Base-by-base conservation (phyloP, 2,888 invertebrate species). In the Galeruca laticollis region DNA sequence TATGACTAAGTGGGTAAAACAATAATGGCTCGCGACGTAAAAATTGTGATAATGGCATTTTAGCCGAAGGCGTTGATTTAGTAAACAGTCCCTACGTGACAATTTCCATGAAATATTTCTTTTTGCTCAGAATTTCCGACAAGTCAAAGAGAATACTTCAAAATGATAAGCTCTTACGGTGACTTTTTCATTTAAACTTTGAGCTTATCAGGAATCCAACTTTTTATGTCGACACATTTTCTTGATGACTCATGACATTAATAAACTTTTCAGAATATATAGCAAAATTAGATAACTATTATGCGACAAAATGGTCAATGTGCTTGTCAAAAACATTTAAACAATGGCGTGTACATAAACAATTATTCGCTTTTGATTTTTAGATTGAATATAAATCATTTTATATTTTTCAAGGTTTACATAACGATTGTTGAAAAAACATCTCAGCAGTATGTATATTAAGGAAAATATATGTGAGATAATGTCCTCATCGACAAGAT, bases 71-170 rank as follows among this genome's bases (percentile, higher is more conserved):
- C 51, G 63, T 63, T 69, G 62, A 59, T 59, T 68, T 33, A 37
- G 49, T 68, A 68, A 68, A 68, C 37, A 67, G 40, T 62, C 68
- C 57, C 68, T 49, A 62, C 56, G 62, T 68, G 51, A 59, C 51
- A 62, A 68, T 60, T 68, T 68, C 56, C 59, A 67, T 60, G 60
- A 67, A 60, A 67, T 18, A 67, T 67, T 67, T 67, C 54, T 60
- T 33, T 67, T 51, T 47, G 43, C 40, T 60, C 18, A 67, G 60
- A 60, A 60, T 68, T 63, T 63, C 59, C 62, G 47, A 54, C 62
- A 49, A 63, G 35, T 62, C 51, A 63, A 63, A 62, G 63, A 49
- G 63, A 63, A 68, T 68, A 68, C 57, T 59, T 62, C 62, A 68
- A 68, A 68, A 62, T 68, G 68, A 68, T 68, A 68, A 68, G 62